Conservation (phyloP, 1,140 invertebrate genomes). For the Antheraea pernyi region DNA sequence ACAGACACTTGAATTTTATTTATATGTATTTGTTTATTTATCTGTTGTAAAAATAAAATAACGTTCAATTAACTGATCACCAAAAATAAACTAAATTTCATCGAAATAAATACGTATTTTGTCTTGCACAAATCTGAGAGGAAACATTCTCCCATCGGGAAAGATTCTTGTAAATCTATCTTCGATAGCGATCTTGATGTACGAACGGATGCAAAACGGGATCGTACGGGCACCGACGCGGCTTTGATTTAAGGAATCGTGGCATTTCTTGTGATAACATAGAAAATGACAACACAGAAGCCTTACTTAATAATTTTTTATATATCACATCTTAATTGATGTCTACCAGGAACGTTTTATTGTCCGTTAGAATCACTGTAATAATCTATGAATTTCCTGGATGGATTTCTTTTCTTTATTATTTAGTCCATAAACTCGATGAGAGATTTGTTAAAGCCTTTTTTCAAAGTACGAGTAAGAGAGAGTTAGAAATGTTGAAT, state of each 20-base stretch:
- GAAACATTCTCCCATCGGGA: conserved; percentile 50
- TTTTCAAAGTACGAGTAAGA: too few species aligned
- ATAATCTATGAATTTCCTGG: too few species aligned
- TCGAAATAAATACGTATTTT: conserved; percentile 65
- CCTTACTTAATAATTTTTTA: background rate
- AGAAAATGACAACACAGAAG: background rate
- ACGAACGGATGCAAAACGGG: conserved; percentile 73
- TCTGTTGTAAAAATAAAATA: too few species aligned
- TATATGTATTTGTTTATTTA: too few species aligned
- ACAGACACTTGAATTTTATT: too few species aligned
- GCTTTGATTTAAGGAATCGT: conserved; percentile 64
- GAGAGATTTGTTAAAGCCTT: too few species aligned
- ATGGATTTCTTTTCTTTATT: too few species aligned
- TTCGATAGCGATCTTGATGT: conserved; percentile 75
- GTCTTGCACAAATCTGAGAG: conserved; percentile 51
- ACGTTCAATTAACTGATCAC: conserved; percentile 1
- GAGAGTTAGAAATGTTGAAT: too few species aligned
- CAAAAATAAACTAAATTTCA: conserved; percentile 41
- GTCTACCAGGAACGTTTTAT: too few species aligned
- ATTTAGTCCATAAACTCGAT: too few species aligned
- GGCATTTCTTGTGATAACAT: conserved; percentile 11
- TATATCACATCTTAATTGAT: too few species aligned
- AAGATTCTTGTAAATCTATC: conserved; percentile 76
- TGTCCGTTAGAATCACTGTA: too few species aligned
- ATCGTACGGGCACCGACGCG: conserved; percentile 42